A percentile compares a stretch with the other conserved stretches of the same genome.
Evolutionary conservation across 2,888 invertebrate genomes (phyloP).

Genomic region (Apamea crenata): DNA sequence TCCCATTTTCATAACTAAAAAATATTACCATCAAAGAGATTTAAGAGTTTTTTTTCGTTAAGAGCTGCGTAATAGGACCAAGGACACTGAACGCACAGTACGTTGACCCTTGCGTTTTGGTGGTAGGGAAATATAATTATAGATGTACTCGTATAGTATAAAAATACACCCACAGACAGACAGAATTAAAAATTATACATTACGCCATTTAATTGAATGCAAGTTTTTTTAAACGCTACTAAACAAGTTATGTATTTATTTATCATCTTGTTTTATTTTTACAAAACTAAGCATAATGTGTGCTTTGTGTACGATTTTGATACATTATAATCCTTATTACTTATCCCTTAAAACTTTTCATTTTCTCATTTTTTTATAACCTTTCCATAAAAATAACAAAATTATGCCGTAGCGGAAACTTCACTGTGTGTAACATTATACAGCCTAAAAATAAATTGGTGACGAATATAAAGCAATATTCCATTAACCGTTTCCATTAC

Average conservation of each 20-base stretch:
- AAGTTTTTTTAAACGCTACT: not conserved
- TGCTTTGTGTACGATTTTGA: not conserved
- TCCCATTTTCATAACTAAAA: not conserved
- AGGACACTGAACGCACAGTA: conserved; percentile 9
- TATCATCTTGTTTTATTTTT: not conserved
- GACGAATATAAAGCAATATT: conserved; percentile 10
- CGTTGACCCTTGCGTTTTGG: conserved; percentile 18
- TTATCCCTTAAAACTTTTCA: not conserved
- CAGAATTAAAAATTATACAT: not conserved
- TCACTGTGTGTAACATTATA: not conserved
- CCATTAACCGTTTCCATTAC: conserved; percentile 41
- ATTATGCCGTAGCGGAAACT: not conserved
- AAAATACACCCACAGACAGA: not conserved
- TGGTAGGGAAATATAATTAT: not conserved
- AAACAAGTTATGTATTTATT: not conserved
- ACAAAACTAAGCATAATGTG: not conserved
- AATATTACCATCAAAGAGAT: not conserved
- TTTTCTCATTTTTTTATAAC: not conserved
- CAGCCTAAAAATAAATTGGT: conserved; percentile 35
- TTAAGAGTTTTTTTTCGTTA: not conserved
- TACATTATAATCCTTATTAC: not conserved
- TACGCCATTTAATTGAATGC: not conserved
- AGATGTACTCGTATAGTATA: not conserved
- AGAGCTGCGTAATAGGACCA: not conserved
- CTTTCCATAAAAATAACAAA: not conserved